Percentiles rank a stretch among this genome's conserved stretches.
Conservation (phyloP, 2,797 vertebrate genomes). For the Lacerta viridis region DNA sequence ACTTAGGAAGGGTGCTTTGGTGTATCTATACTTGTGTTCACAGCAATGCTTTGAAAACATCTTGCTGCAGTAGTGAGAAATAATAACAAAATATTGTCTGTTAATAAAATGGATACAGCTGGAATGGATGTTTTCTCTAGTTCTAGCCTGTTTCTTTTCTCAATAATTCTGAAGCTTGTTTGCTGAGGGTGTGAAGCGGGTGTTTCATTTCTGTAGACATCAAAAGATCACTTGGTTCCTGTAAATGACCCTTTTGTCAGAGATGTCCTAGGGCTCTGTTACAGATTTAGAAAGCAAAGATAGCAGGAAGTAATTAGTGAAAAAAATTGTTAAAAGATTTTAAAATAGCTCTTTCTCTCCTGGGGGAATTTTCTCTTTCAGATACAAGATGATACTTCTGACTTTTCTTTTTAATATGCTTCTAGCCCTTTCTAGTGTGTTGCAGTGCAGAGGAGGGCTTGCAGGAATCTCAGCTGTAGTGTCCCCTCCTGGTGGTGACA, state of each 20-base stretch:
- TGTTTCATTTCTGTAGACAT: conserved; percentile 53
- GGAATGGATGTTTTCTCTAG: not conserved
- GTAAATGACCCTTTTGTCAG: conserved; percentile 31
- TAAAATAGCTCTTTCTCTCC: conserved; percentile 42
- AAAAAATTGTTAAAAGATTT: conserved; percentile 7
- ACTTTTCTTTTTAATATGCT: not conserved
- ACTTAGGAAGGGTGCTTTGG: no score
- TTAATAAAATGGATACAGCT: conserved; percentile 23
- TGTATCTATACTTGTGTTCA: not conserved
- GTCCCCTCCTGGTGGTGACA: not conserved
- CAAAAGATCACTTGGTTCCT: conserved; percentile 62
- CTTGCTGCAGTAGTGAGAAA: not conserved
- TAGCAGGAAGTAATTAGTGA: conserved; percentile 54
- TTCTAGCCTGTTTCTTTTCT: conserved; percentile 13
- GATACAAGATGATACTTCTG: conserved; percentile 28
- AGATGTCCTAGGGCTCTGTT: not conserved
- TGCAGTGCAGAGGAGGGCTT: not conserved
- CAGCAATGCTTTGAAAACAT: not conserved
- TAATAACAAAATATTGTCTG: not conserved
- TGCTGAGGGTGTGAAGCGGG: conserved; percentile 16
- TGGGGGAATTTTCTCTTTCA: conserved; percentile 21
- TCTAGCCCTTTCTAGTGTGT: conserved; percentile 6
- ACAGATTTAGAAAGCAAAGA: conserved; percentile 38
- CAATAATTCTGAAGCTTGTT: not conserved
- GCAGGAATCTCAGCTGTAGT: conserved; percentile 5